Evolutionary conservation across 1,140 invertebrate species (phyloP).

Genomic region (Atta texana): DNA sequence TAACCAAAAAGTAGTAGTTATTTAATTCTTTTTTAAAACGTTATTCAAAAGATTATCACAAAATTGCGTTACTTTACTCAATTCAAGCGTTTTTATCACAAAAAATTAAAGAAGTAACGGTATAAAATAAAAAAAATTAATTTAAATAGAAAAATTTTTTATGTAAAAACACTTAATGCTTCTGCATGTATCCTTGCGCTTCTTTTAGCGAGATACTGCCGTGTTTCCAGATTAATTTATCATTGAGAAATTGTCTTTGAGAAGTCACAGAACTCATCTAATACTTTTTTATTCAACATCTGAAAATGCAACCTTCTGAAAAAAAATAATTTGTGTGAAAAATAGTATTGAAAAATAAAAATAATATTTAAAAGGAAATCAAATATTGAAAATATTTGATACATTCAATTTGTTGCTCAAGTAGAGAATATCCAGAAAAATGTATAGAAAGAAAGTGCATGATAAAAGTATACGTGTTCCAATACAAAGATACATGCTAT

Average conservation of each 20-base stretch:
- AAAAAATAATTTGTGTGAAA: neutral
- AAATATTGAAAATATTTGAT: neutral
- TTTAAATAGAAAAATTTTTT: no score
- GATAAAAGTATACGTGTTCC: conserved; percentile 38
- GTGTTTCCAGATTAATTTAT: no score
- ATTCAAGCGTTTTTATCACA: no score
- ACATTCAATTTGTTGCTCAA: neutral
- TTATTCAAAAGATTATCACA: no score
- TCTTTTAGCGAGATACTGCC: no score
- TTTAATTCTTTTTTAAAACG: no score
- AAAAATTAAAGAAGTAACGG: no score
- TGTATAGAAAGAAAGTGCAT: conserved; percentile 3
- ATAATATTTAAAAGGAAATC: neutral
- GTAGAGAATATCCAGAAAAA: neutral
- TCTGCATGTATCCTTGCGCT: no score
- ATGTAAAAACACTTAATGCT: no score
- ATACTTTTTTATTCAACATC: neutral
- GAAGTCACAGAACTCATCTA: neutral
- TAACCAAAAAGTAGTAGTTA: no score
- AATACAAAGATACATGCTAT: conserved; percentile 26
- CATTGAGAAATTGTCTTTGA: neutral
- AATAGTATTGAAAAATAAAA: neutral
- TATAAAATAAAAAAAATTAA: no score
- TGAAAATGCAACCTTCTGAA: neutral
- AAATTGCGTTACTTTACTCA: no score